Base-by-base conservation (phyloP, 92 coral and sea anemone species). In the Porites cylindrica region DNA sequence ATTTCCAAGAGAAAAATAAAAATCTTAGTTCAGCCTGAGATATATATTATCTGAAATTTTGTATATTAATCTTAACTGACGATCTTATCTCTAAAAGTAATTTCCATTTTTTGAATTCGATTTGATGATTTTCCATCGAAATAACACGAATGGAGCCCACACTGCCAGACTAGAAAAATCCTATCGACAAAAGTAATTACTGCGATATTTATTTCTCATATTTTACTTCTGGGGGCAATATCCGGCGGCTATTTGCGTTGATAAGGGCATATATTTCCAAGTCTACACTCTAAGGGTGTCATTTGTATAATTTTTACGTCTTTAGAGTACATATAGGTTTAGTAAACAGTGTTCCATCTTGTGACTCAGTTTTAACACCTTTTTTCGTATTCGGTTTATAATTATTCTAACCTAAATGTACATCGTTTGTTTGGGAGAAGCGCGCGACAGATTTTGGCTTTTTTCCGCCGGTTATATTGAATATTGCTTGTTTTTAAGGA, bases 141-240 rank as follows among this genome's bases (percentile, higher is more conserved):
- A 73, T 74, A 80, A 75, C 74, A 72, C 51, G 64, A 66, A 79
- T 47, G 17, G 7, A 50, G 24, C 18, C 50, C n/a, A 23, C 50
- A 38, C 87, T 62, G 86, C 86, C 86, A 82, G 50, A 75, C 71
- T 72, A 17, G 47, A 74, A 61, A 73, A 79, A 80, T 13, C 81
- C 59, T 47, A 75, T 73, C 70, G 24, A n/a, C 51, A 53, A 73
- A 83, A 73, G 72, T 54, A 83, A 75, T 83, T 74, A 83, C 29
- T 21, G 53, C 69, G 61, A 73, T 83, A 83, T 83, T 83, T 75
- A 72, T 83, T 50, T 70, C 81, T 51, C 81, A 21, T 83, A 74
- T 83, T 83, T 83, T 51, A 73, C 74, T 73, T 76, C 50, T 29
- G 26, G 51, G 62, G 73, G 47, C 23, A 72, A 74, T 73, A 62